Conservation (phyloP, 2,888 invertebrate species). For the Xylota segnis region DNA sequence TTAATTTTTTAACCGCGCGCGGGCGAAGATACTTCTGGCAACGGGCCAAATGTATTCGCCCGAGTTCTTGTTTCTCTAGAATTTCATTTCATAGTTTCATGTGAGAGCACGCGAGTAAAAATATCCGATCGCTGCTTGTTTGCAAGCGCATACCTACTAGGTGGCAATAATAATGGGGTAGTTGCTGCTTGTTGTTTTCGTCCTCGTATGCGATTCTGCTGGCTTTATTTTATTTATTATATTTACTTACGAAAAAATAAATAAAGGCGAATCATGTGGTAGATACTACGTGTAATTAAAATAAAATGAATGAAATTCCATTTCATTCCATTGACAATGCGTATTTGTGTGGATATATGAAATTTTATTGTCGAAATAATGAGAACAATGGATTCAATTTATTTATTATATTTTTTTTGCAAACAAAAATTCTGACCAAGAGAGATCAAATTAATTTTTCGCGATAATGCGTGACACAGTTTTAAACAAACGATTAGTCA, state of each 20-base stretch:
- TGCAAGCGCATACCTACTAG: conserved; percentile 6
- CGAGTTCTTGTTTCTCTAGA: conserved; percentile 62
- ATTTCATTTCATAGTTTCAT: conserved; percentile 54
- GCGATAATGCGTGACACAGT: neutral
- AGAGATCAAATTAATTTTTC: neutral
- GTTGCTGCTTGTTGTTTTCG: conserved; percentile 2
- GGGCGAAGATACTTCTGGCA: conserved; percentile 66
- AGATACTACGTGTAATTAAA: neutral
- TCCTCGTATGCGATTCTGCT: neutral
- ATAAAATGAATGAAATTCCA: conserved; percentile 1
- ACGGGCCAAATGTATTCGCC: conserved; percentile 50
- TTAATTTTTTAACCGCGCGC: conserved; percentile 46
- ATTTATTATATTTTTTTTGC: conserved; percentile 4
- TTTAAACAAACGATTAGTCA: neutral
- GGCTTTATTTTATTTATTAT: conserved; percentile 32
- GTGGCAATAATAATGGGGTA: conserved; percentile 7
- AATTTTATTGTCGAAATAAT: conserved; percentile 15
- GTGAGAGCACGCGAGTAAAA: conserved; percentile 59
- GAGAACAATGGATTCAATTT: conserved; percentile 14
- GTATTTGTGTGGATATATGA: neutral
- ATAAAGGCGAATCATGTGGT: neutral
- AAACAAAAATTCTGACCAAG: too few relatives aligned
- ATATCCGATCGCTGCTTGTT: conserved; percentile 47
- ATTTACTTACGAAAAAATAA: conserved; percentile 19
- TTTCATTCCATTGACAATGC: neutral